Evolutionary conservation across 2,888 invertebrate species (phyloP).

Genomic region (Drosophila anceps): DNA sequence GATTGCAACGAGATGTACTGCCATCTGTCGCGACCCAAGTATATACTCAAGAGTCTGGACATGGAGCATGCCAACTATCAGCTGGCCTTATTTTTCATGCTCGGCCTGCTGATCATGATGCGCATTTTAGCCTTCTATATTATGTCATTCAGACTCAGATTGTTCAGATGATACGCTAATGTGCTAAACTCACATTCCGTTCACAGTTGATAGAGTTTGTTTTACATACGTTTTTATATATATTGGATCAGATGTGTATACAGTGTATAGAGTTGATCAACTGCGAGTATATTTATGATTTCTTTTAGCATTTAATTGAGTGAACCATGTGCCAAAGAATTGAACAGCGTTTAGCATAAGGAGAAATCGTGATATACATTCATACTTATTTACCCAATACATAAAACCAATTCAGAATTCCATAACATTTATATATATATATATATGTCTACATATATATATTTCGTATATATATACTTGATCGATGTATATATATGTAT

Average conservation of each 20-base stretch:
- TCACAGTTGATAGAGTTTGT: constrained; percentile 29
- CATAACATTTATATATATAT: constrained; percentile 16
- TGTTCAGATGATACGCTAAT: constrained; percentile 81
- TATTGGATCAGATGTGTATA: constrained; percentile 7
- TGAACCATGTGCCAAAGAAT: constrained; percentile 76
- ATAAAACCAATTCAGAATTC: constrained; percentile 17
- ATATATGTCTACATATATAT: background rate
- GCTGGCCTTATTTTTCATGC: constrained; percentile 88
- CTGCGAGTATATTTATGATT: constrained; percentile 54
- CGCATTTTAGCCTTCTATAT: constrained; percentile 89
- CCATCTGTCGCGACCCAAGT: constrained; percentile 89
- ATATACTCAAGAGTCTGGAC: constrained; percentile 91
- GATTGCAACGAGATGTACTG: constrained; percentile 92
- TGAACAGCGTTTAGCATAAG: constrained; percentile 67
- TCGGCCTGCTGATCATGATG: constrained; percentile 88
- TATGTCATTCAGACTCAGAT: constrained; percentile 88
- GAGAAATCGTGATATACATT: constrained; percentile 74
- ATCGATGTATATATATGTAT: constrained; percentile 16
- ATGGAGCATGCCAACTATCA: constrained; percentile 89
- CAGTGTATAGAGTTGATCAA: constrained; percentile 10
- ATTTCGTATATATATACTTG: background rate
- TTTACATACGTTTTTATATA: constrained; percentile 7
- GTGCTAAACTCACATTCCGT: constrained; percentile 60
- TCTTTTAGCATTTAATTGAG: constrained; percentile 74
- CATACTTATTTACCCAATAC: constrained; percentile 21